Conservation (phyloP, 2,888 invertebrate genomes). For the Subacronicta megacephala region DNA sequence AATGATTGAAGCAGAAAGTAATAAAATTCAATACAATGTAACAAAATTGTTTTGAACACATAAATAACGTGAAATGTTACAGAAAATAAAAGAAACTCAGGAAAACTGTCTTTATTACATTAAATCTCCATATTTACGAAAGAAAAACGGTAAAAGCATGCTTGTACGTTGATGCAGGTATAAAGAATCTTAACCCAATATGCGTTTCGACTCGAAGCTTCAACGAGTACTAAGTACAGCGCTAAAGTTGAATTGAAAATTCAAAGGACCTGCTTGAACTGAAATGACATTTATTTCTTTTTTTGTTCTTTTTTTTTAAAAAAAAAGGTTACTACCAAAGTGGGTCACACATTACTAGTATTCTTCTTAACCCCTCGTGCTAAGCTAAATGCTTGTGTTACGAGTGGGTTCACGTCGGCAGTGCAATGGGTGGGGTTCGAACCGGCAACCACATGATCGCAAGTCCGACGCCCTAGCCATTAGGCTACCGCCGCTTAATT, state of each 20-base stretch:
- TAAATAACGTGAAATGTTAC: constrained; percentile 31
- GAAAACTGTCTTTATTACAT: constrained; percentile 15
- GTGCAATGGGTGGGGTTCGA: too few relatives aligned
- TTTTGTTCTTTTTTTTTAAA: too few relatives aligned
- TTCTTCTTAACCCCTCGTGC: too few relatives aligned
- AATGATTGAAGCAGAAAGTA: constrained; percentile 7
- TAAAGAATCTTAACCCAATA: constrained; percentile 8
- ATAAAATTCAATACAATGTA: constrained; percentile 18
- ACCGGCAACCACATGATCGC: too few relatives aligned
- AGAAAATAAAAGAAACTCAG: constrained; percentile 24
- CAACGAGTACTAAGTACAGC: neutral
- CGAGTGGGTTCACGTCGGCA: too few relatives aligned
- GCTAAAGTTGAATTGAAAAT: neutral
- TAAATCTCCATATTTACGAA: constrained; percentile 15
- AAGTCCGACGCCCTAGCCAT: too few relatives aligned
- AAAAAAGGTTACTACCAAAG: too few relatives aligned
- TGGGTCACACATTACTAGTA: too few relatives aligned
- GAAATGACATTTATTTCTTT: too few relatives aligned
- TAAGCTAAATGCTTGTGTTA: too few relatives aligned
- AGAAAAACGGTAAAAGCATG: constrained; percentile 7
- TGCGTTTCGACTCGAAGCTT: neutral
- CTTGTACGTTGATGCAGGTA: constrained; percentile 5
- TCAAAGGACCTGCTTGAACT: constrained; percentile 3
- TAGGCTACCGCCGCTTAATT: too few relatives aligned
- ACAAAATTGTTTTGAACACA: constrained; percentile 32